Percentiles rank a stretch among this genome's conserved stretches.
These are phyloP conservation scores for Xestia sexstrigata DNA, from an alignment of 2,888 invertebrate genomes.

Conservation along the genomic window DNA sequence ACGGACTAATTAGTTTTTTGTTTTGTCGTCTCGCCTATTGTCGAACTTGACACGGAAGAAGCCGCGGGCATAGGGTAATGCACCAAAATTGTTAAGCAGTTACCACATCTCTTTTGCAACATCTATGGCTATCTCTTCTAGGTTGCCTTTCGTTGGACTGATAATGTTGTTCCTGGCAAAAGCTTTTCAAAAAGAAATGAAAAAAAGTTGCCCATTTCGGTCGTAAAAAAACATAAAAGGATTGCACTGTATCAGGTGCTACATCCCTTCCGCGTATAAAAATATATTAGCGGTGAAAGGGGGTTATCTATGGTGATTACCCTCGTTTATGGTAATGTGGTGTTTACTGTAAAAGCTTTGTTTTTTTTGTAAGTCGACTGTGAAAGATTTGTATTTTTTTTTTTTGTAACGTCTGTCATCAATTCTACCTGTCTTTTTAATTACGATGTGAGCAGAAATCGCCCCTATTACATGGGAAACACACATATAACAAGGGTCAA, in stretches of 20 bases:
- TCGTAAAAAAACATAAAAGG: constrained; percentile 18
- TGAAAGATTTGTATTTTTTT: too few species aligned
- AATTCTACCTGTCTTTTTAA: background rate
- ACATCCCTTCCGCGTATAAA: constrained; percentile 19
- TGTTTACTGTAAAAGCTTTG: constrained; percentile 4
- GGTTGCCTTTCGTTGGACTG: background rate
- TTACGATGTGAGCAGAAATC: too few species aligned
- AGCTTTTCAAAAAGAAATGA: background rate
- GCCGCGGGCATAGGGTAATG: too few species aligned
- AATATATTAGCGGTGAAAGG: constrained; percentile 27
- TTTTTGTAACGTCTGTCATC: background rate
- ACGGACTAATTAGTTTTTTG: too few species aligned
- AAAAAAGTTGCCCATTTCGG: constrained; percentile 18
- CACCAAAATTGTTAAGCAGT: too few species aligned
- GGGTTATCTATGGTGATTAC: constrained; percentile 42
- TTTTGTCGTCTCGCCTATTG: too few species aligned
- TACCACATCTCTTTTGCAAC: too few species aligned
- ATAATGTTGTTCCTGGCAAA: background rate
- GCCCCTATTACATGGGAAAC: too few species aligned
- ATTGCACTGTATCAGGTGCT: constrained; percentile 21
- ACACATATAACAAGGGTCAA: too few species aligned
- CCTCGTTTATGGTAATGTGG: constrained; percentile 26
- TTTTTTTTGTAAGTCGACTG: background rate
- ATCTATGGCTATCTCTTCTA: background rate
- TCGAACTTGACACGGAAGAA: too few species aligned